Percentiles rank a stretch among this genome's conserved stretches.
These are phyloP conservation scores for Beris morrisii DNA, from an alignment of 2,888 invertebrate species.

Conservation along the genomic window DNA sequence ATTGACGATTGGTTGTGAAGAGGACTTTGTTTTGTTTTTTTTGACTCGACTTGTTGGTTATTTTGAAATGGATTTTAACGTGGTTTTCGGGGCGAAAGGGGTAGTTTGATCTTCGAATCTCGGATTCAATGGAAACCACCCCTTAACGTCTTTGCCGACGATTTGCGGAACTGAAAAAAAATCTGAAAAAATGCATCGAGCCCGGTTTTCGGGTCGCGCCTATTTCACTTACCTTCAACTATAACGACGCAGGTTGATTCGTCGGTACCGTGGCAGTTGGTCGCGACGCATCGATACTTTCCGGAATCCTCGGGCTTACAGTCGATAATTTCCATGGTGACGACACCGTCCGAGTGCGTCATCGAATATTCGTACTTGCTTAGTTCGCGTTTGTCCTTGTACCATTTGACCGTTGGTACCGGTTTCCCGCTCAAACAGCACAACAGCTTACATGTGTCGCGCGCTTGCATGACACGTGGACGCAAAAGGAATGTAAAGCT, in stretches of 20 bases:
- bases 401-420: slow-evolving; percentile 89
- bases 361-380: slow-evolving; percentile 89
- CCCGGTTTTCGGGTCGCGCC: too few relatives aligned
- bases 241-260: slow-evolving; percentile 95
- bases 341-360: slow-evolving; percentile 91
- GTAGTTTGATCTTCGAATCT: too few relatives aligned
- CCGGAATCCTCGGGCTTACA: slow-evolving; percentile 95
- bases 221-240: slow-evolving; percentile 76
- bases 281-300: slow-evolving; percentile 91
- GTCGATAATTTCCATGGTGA: slow-evolving; percentile 94
- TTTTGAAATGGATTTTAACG: slow-evolving; percentile 1
- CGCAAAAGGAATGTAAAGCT: slow-evolving; percentile 97
- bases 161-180: too few relatives aligned
- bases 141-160: too few relatives aligned
- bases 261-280: slow-evolving; percentile 90
- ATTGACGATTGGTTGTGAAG: slow-evolving; percentile 2
- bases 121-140: background rate
- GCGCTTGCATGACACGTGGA: slow-evolving; percentile 96
- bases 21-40: slow-evolving; percentile 23
- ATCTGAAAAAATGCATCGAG: too few relatives aligned
- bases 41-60: background rate
- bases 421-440: slow-evolving; percentile 96
- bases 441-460: slow-evolving; percentile 95
- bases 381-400: slow-evolving; percentile 89
- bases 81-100: background rate